Percentiles rank a stretch among this genome's conserved stretches.
Evolutionary conservation across 2,113 vertebrate genomes (phyloP).

Genomic region (rabbit (Oryctolagus cuniculus)): mOryCun1.1 NC_091435.1:107918001-107918500

Average conservation of each 20-base stretch:
- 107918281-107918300: not conserved
- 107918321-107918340: not conserved
- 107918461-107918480: not conserved
- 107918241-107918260: constrained; percentile 1
- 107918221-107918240: not conserved
- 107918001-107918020: not conserved
- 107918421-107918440: not conserved
- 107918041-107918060: rapidly evolving
- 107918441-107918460: not conserved
- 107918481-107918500: not conserved
- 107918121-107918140: not conserved
- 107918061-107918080: not conserved
- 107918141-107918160: constrained; percentile 9
- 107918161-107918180: not conserved
- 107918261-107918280: constrained; percentile 22
- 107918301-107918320: not conserved
- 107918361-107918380: constrained; percentile 42
- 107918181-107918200: constrained; percentile 18
- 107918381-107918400: not conserved
- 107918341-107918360: not conserved
- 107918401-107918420: constrained; percentile 6
- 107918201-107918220: constrained; percentile 38
- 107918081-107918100: not conserved
- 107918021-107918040: not conserved
- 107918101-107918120: not conserved